phyloP scores from a whole-genome alignment of 2,888 invertebrate genomes.

The Mamestra brassicae region DNA sequence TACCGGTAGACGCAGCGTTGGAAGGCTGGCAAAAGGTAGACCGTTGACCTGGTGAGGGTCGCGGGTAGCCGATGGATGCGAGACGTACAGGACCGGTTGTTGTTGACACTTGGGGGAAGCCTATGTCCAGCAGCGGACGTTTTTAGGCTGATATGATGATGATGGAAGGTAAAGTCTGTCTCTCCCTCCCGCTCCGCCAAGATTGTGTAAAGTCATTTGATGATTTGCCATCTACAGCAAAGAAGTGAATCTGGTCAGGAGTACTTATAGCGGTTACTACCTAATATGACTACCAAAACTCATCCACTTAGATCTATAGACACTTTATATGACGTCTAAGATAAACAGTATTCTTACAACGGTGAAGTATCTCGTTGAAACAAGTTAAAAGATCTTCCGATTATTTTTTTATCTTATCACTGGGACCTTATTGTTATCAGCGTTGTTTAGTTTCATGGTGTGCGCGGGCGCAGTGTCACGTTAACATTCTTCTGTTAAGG shows the following conservation, averaged over 20 bases:
- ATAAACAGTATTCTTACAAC: slow-evolving; percentile 45
- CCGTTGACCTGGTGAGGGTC: no score
- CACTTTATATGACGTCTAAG: slow-evolving; percentile 33
- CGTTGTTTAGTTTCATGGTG: slow-evolving; percentile 61
- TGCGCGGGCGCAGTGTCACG: slow-evolving; percentile 56
- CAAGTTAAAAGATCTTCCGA: slow-evolving; percentile 80
- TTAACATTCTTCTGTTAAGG: slow-evolving; percentile 39
- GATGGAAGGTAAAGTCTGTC: no score
- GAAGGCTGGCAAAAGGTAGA: no score
- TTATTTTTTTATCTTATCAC: slow-evolving; percentile 83
- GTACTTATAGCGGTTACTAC: neutral
- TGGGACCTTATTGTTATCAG: slow-evolving; percentile 63
- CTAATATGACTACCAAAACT: neutral
- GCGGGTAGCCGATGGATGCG: no score
- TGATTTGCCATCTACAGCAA: no score
- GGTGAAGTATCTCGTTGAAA: slow-evolving; percentile 65
- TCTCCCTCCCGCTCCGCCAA: neutral
- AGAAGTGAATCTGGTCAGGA: neutral
- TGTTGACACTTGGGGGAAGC: no score
- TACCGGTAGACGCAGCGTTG: no score
- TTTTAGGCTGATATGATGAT: no score
- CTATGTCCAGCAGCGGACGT: no score
- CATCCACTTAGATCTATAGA: slow-evolving; percentile 16
- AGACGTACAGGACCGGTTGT: no score
- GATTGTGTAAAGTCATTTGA: no score